Evolutionary conservation across 2,888 invertebrate species (phyloP), one percentile per base, ranked within the genome.

Genomic region (Acrocera orbiculus): DNA sequence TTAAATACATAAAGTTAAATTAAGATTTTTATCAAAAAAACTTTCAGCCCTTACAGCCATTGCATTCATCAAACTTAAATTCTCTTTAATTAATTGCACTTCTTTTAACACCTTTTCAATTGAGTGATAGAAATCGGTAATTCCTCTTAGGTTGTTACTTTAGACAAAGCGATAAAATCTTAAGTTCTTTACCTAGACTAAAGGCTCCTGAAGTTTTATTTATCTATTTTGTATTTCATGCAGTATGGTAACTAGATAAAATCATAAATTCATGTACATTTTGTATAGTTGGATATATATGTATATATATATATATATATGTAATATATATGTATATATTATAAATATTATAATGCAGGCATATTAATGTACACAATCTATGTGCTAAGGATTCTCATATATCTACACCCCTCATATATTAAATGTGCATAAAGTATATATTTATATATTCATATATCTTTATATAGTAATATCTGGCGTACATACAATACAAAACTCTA

Each of bases 51-150:
- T n/a, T n/a, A n/a, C n/a, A n/a, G n/a, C n/a, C n/a, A n/a, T n/a
- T n/a, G 22, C 34, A 37, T 34, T 31, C 34, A 37, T 37, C 37
- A 37, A 37, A 32, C 16, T 14, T 22, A 34, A 31, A 30, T 13
- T 16, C 31, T 30, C n/a, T 30, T 37, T 37, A 37, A 37, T 37
- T 37, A 37, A 37, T 37, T 37, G 37, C 33, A 26, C 34, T 32
- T 32, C 37, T 37, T 37, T 37, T 37, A 37, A 40, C 40, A 37
- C 35, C 37, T 34, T 35, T 35, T 37, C 40, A 40, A 40, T 37
- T 19, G 20, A 31, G n/a, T n/a, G 40, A 40, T 40, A 23, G 16
- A 16, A 33, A 37, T 40, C 37, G 17, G 27, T 16, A 9, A 10
- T 22, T 27, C 19, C 37, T 37, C 30, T 34, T 31, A 31, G 34